Evolutionary conservation across 2,888 invertebrate genomes (phyloP).

Genomic region (Gymnoscelis rufifasciata): DNA sequence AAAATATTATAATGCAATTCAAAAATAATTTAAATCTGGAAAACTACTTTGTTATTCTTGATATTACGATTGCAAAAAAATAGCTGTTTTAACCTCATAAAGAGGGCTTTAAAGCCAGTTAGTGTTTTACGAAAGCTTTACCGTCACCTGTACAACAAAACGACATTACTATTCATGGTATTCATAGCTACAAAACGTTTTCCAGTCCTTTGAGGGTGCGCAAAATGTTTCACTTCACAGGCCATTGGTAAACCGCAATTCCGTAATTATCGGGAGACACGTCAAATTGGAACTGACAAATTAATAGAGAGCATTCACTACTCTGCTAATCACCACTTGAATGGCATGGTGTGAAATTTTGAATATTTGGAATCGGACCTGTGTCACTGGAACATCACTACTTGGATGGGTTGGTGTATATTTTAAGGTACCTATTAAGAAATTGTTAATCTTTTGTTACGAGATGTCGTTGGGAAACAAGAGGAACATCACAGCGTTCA

Average conservation of each 20-base stretch:
- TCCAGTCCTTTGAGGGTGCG: constrained; percentile 7
- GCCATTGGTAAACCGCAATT: constrained; percentile 41
- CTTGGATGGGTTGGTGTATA: too few relatives aligned
- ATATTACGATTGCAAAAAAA: too few relatives aligned
- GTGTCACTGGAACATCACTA: constrained; percentile 2
- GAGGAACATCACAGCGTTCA: too few relatives aligned
- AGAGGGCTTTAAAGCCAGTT: too few relatives aligned
- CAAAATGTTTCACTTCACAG: constrained; percentile 22
- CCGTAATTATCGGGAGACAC: constrained; percentile 47
- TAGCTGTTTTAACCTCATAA: too few relatives aligned
- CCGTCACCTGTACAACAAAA: constrained; percentile 1
- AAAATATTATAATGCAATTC: too few relatives aligned
- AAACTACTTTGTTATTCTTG: too few relatives aligned
- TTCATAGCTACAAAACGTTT: neutral
- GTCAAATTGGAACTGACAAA: constrained; percentile 58
- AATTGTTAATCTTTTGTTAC: too few relatives aligned
- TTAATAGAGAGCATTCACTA: constrained; percentile 56
- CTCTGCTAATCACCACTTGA: constrained; percentile 59
- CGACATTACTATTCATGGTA: constrained; percentile 2
- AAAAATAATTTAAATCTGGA: too few relatives aligned
- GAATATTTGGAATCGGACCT: constrained; percentile 34
- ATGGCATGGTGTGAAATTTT: constrained; percentile 55
- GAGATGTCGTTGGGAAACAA: too few relatives aligned
- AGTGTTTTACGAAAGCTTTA: neutral
- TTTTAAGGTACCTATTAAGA: too few relatives aligned